Percentiles rank a stretch among this genome's conserved stretches.
phyloP scores from a whole-genome alignment of 2,888 invertebrate genomes.

The Cantharis nigra region DNA sequence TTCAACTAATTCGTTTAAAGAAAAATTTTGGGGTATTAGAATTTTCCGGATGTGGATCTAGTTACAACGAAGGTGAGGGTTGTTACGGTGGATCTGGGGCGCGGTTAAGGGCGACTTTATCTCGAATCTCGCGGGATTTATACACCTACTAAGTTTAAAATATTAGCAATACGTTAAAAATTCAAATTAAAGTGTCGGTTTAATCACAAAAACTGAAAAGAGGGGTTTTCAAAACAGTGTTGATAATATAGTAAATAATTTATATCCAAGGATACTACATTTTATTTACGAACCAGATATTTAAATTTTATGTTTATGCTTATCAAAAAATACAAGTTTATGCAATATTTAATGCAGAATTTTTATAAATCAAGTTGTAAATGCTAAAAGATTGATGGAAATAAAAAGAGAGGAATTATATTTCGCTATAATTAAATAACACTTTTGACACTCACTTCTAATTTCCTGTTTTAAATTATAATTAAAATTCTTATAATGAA shows the following conservation, averaged over 20 bases:
- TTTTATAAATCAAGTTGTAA: neutral
- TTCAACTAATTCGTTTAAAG: neutral
- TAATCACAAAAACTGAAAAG: neutral
- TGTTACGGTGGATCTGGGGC: conserved; percentile 25
- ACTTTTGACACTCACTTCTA: neutral
- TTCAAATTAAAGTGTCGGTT: conserved; percentile 20
- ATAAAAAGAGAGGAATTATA: neutral
- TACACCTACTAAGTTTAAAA: conserved; percentile 25
- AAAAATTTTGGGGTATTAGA: neutral
- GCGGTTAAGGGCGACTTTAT: conserved; percentile 24
- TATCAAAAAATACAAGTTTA: neutral
- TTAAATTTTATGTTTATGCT: neutral
- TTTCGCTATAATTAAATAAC: neutral
- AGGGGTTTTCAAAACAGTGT: neutral
- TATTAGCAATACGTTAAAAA: conserved; percentile 25
- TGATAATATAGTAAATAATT: neutral
- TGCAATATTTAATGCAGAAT: neutral
- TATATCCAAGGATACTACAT: neutral
- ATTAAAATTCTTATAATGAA: neutral
- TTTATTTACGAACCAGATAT: neutral
- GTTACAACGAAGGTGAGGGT: conserved; percentile 25
- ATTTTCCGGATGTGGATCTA: conserved; percentile 20
- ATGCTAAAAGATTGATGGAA: neutral
- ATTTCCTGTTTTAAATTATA: neutral
- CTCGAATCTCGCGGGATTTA: conserved; percentile 23